Evolutionary conservation across 2,113 vertebrate species (phyloP).

Genomic region (Paracanthobrama guichenoti): DNA sequence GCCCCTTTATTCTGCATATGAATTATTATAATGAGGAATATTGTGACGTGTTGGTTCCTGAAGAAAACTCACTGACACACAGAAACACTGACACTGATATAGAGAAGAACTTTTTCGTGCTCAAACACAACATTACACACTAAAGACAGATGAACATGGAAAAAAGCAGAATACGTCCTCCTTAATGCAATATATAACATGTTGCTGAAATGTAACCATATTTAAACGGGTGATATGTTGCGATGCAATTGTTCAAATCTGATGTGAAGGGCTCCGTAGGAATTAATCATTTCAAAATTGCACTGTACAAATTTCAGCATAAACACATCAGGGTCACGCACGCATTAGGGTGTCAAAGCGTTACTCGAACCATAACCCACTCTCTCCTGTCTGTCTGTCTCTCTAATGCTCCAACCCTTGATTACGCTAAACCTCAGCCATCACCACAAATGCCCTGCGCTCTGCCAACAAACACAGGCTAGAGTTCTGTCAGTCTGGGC

Average conservation of each 20-base stretch:
- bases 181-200: too few relatives aligned
- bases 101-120: too few relatives aligned
- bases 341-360: background rate
- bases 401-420: slow-evolving; percentile 50
- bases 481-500: slow-evolving; percentile 63
- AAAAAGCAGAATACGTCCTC: too few relatives aligned
- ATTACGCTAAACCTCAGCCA: slow-evolving; percentile 68
- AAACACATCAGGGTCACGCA: background rate
- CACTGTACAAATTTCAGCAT: background rate
- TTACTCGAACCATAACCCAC: background rate
- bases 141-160: too few relatives aligned
- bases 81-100: too few relatives aligned
- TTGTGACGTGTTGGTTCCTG: too few relatives aligned
- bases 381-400: slow-evolving; percentile 25
- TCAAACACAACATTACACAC: too few relatives aligned
- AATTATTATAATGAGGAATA: too few relatives aligned
- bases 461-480: slow-evolving; percentile 73
- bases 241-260: background rate
- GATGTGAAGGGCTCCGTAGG: background rate
- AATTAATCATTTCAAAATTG: background rate
- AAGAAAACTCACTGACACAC: too few relatives aligned
- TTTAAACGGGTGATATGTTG: background rate
- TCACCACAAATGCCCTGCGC: slow-evolving; percentile 66
- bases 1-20: too few relatives aligned
- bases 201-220: too few relatives aligned